phyloP scores from a whole-genome alignment of 2,113 vertebrate species.

The Dryoscopus gambensis region DNA sequence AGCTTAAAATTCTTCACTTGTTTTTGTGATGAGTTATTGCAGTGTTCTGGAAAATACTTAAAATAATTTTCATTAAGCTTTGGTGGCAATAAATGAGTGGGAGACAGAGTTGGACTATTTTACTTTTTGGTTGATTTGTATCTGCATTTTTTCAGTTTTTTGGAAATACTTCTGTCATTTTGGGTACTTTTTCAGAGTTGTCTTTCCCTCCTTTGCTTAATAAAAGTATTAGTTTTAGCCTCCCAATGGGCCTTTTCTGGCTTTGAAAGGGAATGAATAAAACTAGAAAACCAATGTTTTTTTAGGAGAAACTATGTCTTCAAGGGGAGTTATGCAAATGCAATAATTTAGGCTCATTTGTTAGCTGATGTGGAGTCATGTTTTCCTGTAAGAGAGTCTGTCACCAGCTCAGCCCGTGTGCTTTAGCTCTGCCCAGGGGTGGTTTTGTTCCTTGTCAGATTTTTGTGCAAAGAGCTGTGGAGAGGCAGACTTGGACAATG shows the following conservation, averaged over 20 bases:
- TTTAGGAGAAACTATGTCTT: background rate
- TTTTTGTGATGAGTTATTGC: background rate
- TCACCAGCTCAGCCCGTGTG: background rate
- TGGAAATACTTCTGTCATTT: background rate
- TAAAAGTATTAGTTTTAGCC: background rate
- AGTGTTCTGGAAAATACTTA: background rate
- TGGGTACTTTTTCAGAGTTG: background rate
- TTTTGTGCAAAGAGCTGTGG: background rate
- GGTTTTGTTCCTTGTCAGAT: background rate
- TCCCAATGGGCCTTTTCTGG: background rate
- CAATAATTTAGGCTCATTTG: background rate
- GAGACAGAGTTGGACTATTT: background rate
- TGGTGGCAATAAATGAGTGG: background rate
- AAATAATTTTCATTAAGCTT: background rate
- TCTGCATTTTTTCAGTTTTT: background rate
- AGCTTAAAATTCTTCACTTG: background rate
- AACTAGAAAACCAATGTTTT: background rate
- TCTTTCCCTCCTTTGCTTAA: background rate
- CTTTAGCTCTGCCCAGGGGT: background rate
- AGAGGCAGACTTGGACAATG: background rate
- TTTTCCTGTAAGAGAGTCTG: background rate
- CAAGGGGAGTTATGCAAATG: background rate
- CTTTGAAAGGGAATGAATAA: background rate
- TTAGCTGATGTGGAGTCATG: background rate
- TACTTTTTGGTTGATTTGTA: background rate